Evolutionary conservation across 1,140 invertebrate genomes (phyloP).

Genomic region (Neocloeon triangulifer): DNA sequence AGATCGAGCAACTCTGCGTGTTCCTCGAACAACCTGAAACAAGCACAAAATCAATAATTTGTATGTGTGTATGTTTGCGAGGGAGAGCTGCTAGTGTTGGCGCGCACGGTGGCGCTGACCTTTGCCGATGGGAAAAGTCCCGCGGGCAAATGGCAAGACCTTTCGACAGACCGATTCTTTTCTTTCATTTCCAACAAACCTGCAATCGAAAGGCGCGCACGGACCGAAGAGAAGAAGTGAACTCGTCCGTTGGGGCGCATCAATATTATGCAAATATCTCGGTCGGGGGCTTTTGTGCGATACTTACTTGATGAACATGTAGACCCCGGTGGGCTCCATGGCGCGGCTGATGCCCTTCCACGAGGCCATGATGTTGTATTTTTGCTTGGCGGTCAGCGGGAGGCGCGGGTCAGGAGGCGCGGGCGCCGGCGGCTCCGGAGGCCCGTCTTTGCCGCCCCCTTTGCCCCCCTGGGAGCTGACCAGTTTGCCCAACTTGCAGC

Average conservation of each 20-base stretch:
- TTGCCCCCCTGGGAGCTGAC: constrained; percentile 27
- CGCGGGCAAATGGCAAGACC: no score
- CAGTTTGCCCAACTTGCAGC: constrained; percentile 53
- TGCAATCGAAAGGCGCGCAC: no score
- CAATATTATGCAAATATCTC: no score
- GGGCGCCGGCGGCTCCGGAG: constrained; percentile 24
- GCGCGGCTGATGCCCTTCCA: constrained; percentile 75
- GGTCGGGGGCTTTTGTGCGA: constrained; percentile 4
- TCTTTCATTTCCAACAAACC: background rate
- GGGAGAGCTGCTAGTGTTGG: background rate
- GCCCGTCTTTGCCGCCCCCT: constrained; percentile 17
- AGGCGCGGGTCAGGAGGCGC: constrained; percentile 48
- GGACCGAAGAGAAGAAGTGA: no score
- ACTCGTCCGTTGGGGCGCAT: no score
- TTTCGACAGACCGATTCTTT: background rate
- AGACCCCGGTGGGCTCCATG: constrained; percentile 66
- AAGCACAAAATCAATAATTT: constrained; percentile 3
- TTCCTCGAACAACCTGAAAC: constrained; percentile 64
- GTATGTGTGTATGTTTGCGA: no score
- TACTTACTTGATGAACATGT: constrained; percentile 78
- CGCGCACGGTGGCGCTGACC: background rate
- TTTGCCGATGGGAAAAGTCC: background rate
- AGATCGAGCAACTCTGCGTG: constrained; percentile 54
- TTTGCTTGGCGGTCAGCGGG: constrained; percentile 64
- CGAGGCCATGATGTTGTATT: constrained; percentile 64